Evolutionary conservation across 2,888 invertebrate species (phyloP), one percentile per base, ranked within the genome.

Genomic region (Conus canariensis): DNA sequence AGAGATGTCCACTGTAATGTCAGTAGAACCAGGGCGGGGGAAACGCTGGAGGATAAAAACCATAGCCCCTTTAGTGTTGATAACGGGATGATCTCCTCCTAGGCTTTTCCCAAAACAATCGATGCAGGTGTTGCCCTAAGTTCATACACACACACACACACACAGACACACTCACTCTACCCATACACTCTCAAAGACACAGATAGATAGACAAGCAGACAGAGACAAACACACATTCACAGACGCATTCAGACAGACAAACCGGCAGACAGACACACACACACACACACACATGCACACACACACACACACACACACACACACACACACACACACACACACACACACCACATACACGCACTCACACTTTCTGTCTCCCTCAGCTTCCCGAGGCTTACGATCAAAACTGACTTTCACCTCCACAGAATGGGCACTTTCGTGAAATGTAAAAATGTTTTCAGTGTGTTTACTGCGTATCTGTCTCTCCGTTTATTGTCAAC

Each of bases 151-250:
- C 87, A 87, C 87, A 87, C 87, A 67, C 77, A 86, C 74, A 90
- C 74, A 90, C 74, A 90, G 58, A 74, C 74, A 89, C 77, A 90
- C 60, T 87, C 60, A 87, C 60, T 16, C 0, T 16, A 90, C 64
- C 87, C 77, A 64, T 22, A 90, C 77, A 87, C 82, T 80, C 85
- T 80, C 88, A 85, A 82, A 90, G 60, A 64, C 90, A 90, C 82
- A 45, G 82, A 90, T 60, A 74, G 82, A 22, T 86, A 67, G 45
- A 83, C 90, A 89, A 45, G 67, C 88, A 90, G 58, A 22, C 19
- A 70, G 22, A 82, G 59, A 74, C 88, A 90, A 60, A 56, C 88
- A 90, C 82, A 64, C 88, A 90, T 64, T 58, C 90, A 80, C 12
- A 30, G 6, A 83, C 30, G 45, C 80, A 80, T 8, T 22, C 86